Conservation (phyloP, 2,888 invertebrate genomes). For the Drosophila monieri region DNA sequence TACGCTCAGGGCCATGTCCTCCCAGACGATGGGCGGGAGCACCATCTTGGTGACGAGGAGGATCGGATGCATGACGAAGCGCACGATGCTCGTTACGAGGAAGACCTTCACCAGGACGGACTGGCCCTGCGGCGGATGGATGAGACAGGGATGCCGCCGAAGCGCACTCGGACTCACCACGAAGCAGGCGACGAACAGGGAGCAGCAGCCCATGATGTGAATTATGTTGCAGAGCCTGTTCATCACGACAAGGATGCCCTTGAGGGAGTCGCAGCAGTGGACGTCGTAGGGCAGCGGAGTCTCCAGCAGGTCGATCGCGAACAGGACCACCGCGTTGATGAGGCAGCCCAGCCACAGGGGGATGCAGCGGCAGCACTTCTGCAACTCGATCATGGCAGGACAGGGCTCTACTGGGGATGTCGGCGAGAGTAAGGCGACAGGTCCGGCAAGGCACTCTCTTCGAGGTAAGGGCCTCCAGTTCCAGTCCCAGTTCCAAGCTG, state of each 20-base stretch:
- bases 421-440: background rate
- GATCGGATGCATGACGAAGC: background rate
- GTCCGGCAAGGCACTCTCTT: background rate
- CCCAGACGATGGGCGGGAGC: background rate
- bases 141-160: too few relatives aligned
- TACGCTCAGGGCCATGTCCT: background rate
- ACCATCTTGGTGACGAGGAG: constrained; percentile 1
- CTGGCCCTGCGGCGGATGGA: constrained; percentile 14
- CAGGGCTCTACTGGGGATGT: background rate
- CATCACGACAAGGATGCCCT: background rate
- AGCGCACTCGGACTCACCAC: constrained; percentile 6
- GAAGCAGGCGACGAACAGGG: constrained; percentile 11
- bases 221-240: background rate
- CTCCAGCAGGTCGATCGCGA: constrained; percentile 27
- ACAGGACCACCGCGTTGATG: constrained; percentile 17
- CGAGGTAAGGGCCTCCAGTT: background rate
- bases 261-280: background rate
- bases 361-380: constrained; percentile 32
- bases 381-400: background rate
- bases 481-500: background rate
- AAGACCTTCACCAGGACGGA: constrained; percentile 21
- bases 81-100: background rate
- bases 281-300: background rate
- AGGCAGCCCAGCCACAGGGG: constrained; percentile 32
- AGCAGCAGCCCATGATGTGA: constrained; percentile 12